A percentile compares a stretch with the other conserved stretches of the same genome.
Evolutionary conservation across 2,797 vertebrate species (phyloP).

Genomic region (Sardinella longiceps): DNA sequence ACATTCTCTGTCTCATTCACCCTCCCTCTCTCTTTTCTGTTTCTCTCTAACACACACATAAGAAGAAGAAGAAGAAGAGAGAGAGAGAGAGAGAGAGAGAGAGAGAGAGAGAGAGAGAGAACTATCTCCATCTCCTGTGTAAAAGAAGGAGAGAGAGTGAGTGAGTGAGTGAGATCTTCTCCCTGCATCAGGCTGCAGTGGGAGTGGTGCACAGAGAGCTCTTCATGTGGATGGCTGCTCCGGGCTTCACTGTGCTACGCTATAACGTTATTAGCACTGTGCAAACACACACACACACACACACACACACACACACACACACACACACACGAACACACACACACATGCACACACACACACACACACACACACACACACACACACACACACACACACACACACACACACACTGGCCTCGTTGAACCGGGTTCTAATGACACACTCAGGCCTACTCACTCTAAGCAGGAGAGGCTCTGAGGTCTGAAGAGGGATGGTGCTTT

Average conservation of each 20-base stretch:
- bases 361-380: not conserved
- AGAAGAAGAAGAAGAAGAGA: too few species aligned
- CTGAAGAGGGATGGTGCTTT: slow-evolving; percentile 7
- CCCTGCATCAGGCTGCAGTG: not conserved
- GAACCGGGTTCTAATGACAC: not conserved
- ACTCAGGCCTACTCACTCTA: not conserved
- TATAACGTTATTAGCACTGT: not conserved
- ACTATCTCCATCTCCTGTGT: not conserved
- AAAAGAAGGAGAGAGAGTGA: too few species aligned
- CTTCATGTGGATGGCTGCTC: not conserved
- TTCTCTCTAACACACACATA: not conserved
- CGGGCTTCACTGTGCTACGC: too few species aligned
- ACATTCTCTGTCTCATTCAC: not conserved
- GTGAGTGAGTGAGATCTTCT: not conserved
- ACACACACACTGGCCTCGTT: not conserved
- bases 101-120: too few species aligned
- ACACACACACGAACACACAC: not conserved
- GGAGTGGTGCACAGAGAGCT: not conserved
- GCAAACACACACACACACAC: not conserved
- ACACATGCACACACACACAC: not conserved
- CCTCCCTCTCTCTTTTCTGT: not conserved
- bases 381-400: not conserved
- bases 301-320: not conserved
- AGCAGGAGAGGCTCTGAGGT: not conserved
- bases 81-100: too few species aligned